phyloP scores from a whole-genome alignment of 2,797 vertebrate species.

The Crax fasciolata region DNA sequence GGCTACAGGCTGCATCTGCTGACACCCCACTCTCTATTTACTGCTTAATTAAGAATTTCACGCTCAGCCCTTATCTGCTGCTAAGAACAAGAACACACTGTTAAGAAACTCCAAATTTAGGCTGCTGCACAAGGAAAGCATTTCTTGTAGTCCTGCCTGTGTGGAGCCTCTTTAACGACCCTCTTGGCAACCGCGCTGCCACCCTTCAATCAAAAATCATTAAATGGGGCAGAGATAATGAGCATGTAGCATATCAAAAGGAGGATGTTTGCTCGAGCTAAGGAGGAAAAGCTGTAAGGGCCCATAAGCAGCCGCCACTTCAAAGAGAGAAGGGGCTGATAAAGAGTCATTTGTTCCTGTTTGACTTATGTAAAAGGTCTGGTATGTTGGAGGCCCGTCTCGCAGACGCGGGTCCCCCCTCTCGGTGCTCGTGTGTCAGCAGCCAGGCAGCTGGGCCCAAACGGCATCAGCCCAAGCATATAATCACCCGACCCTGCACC shows the following conservation, averaged over 20 bases:
- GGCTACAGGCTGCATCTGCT: constrained; percentile 89
- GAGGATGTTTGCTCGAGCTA: constrained; percentile 85
- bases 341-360: constrained; percentile 90
- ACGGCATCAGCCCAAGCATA: constrained; percentile 85
- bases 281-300: constrained; percentile 83
- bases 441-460: constrained; percentile 89
- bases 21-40: constrained; percentile 89
- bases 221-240: constrained; percentile 88
- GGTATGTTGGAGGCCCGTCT: constrained; percentile 84
- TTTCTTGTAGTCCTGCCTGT: constrained; percentile 83
- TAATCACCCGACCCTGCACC: constrained; percentile 85
- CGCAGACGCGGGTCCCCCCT: constrained; percentile 79
- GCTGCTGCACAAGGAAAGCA: constrained; percentile 84
- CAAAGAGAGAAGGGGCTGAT: constrained; percentile 84
- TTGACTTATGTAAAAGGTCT: constrained; percentile 90
- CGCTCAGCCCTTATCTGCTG: constrained; percentile 87
- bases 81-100: constrained; percentile 87
- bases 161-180: constrained; percentile 82
- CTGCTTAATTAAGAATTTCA: constrained; percentile 92
- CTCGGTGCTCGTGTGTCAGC: constrained; percentile 83
- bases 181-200: constrained; percentile 81
- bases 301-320: constrained; percentile 83
- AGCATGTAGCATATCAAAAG: constrained; percentile 88
- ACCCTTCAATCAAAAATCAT: constrained; percentile 89
- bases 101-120: constrained; percentile 88